A percentile compares a stretch with the other conserved stretches of the same genome.
Conservation (phyloP, 1,140 invertebrate genomes). For the Bombus pascuorum region DNA sequence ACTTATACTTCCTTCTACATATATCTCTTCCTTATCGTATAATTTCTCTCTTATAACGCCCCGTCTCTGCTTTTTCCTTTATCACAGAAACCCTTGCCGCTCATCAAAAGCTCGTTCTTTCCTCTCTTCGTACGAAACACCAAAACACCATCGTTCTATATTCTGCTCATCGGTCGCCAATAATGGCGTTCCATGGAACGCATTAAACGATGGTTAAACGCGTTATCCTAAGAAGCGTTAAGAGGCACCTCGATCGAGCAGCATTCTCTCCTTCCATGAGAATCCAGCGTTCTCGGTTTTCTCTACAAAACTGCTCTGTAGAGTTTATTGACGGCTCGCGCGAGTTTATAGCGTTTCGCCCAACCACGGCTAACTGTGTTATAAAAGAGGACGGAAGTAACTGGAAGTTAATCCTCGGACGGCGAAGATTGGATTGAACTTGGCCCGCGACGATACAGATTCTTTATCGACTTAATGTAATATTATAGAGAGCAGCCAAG, state of each 20-base stretch:
- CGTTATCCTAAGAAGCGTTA: constrained; percentile 20
- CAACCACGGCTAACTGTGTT: constrained; percentile 33
- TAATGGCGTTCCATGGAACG: not conserved
- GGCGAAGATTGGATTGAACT: constrained; percentile 41
- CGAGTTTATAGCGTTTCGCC: constrained; percentile 24
- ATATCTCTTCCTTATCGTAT: too few relatives aligned
- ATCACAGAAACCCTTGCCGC: too few relatives aligned
- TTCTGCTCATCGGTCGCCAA: not conserved
- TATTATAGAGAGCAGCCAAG: not conserved
- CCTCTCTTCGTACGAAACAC: not conserved
- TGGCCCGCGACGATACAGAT: constrained; percentile 32
- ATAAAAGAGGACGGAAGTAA: constrained; percentile 25
- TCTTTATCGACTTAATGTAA: constrained; percentile 36
- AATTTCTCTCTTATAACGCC: too few relatives aligned
- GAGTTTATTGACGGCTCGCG: constrained; percentile 21
- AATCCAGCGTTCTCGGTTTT: not conserved
- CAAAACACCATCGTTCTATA: not conserved
- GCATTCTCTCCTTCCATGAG: not conserved
- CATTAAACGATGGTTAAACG: constrained; percentile 22
- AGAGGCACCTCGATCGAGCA: not conserved
- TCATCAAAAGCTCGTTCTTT: not conserved
- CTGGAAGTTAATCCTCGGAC: constrained; percentile 28
- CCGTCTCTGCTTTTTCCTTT: too few relatives aligned
- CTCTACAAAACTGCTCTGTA: constrained; percentile 8
- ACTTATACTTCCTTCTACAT: too few relatives aligned